Evolutionary conservation across 2,797 vertebrate genomes (phyloP), one percentile per base, ranked within the genome.

Genomic region (Gadopsis bispinosus): DNA sequence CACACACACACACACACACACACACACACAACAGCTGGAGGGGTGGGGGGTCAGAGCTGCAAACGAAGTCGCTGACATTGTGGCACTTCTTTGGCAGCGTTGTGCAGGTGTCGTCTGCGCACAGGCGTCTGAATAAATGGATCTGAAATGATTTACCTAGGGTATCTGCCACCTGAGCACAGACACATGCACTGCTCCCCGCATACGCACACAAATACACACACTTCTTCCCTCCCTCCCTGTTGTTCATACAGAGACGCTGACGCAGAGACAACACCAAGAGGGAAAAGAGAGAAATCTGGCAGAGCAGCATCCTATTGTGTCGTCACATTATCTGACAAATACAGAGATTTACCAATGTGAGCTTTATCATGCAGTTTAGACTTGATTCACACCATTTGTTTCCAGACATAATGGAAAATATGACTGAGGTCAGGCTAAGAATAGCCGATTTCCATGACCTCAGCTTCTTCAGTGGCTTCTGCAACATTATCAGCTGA

Each of bases 1-100:
- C 62, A 71, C 70, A 48, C 20, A 29, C 64, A 39, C 59, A 50
- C 17, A n/a, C 47, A 22, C 68, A 67, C 58, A 35, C 64, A 62
- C 69, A 47, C 67, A 78, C 63, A 69, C 69, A 43, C 17, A 29
- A 65, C 45, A 70, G 66, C 35, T 8, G 26, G 14, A 26, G 5
- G 45, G n/a, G 5, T 29, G 65, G 65, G 47, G 80, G 91, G 91
- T 91, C 89, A 91, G 83, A 89, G 81, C 87, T 75, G 86, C 86
- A 91, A 90, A 91, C 88, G 43, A 86, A 93, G 92, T 92, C 78
- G 75, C 89, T 90, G 93, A 94, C 92, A 93, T 79, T 26, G 82
- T 93, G 93, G 90, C 93, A 94, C 90, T 89, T 93, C 88, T 87
- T 93, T 94, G 93, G 92, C 93, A 92, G 86, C 86, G 50, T 47